Base-by-base conservation (phyloP, 2,797 vertebrate genomes). In the Neosilurus hyrtlii region DNA sequence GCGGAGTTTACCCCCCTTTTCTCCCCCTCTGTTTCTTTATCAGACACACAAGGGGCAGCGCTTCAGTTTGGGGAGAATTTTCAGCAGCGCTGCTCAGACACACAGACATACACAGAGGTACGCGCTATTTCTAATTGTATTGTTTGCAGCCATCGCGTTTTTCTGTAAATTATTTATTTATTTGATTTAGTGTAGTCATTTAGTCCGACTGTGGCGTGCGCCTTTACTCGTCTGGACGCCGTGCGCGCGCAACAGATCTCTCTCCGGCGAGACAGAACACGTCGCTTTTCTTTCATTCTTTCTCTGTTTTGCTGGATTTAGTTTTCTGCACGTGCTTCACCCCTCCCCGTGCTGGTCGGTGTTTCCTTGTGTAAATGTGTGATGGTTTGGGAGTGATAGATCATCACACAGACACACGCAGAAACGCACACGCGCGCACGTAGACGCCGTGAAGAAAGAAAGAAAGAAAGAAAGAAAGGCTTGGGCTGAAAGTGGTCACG, bases 61-160 rank as follows among this genome's bases (percentile, higher is more conserved):
- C 95, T 92, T 91, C 93, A 90, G 80, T 92, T 96, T 93, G 92
- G 94, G 68, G 76, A 86, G 90, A 92, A 92, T 95, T 96, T 95
- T 96, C 95, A 95, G 92, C 95, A 94, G 88, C 94, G 94, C 92
- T 92, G 93, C 86, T 77, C 74, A 72, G 74, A 82, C 70, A 57
- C 43, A 66, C 81, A 61, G 76, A 66, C 59, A 78, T 26, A 70
- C 63, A 63, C 43, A 43, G 9, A 49, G 57, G 72, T 66, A 61
- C 74, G 54, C 74, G 18, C 73, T 66, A 9, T 35, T 59, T 57
- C 15, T 18, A 9, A 14, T 14, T 68, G 63, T 20, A 43, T 66
- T 30, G 16, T 51, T 66, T 26, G 2, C 51, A 43, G 22, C 30
- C 26, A 43, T 10, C 61, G 43, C 72, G 20, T 18, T 1, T 49